Percentiles rank a stretch among this genome's conserved stretches.
Conservation (phyloP, 2,797 vertebrate species). For the Cryptoprocta ferox region DNA sequence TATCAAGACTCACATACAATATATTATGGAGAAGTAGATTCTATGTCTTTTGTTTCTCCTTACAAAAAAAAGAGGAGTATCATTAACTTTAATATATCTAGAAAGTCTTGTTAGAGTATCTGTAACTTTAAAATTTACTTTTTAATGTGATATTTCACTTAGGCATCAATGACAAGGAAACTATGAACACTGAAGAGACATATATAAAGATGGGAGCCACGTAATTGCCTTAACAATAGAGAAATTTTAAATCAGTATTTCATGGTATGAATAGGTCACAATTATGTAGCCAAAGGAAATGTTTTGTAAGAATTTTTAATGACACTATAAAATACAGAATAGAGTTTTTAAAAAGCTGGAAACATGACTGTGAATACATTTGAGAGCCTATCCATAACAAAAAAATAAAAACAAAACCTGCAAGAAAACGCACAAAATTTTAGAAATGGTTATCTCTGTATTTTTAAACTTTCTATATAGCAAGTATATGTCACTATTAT, state of each 20-base stretch:
- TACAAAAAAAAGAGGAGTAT: neutral
- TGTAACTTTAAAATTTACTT: slow-evolving; percentile 24
- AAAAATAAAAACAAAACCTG: neutral
- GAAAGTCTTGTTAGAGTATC: neutral
- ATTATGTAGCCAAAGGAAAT: neutral
- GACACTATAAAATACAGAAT: neutral
- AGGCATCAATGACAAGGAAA: neutral
- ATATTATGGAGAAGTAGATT: neutral
- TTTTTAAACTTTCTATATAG: neutral
- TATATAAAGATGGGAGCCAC: neutral
- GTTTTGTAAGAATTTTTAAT: neutral
- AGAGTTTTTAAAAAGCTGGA: neutral
- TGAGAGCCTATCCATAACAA: neutral
- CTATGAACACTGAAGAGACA: neutral
- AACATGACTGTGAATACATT: neutral
- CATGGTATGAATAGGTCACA: neutral
- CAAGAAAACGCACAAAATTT: slow-evolving; percentile 5
- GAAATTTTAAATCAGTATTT: neutral
- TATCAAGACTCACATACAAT: neutral
- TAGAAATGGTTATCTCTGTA: neutral
- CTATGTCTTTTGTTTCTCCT: neutral
- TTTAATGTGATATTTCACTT: neutral
- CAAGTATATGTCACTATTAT: neutral
- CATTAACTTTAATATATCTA: neutral
- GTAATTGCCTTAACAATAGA: neutral